Evolutionary conservation across 2,888 invertebrate genomes (phyloP).

Genomic region (Euzophera pinguis): DNA sequence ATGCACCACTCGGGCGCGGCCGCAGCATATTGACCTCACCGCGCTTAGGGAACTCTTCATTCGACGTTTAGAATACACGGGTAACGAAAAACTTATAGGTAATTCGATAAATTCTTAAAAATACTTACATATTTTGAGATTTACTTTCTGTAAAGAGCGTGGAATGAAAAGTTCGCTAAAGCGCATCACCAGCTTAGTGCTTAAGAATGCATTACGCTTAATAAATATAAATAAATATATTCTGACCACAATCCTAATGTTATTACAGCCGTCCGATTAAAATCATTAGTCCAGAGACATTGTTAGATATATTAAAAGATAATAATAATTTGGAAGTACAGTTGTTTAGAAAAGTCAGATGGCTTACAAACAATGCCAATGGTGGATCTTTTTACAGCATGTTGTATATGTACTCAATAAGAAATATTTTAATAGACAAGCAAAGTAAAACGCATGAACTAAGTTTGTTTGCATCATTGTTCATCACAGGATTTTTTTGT

Average conservation of each 20-base stretch:
- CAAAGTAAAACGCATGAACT: constrained; percentile 37
- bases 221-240: constrained; percentile 42
- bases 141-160: no score
- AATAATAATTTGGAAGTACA: neutral
- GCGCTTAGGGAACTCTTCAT: constrained; percentile 78
- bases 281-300: constrained; percentile 15
- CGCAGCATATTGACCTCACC: constrained; percentile 86
- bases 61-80: constrained; percentile 43
- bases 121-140: no score
- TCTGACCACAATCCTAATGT: constrained; percentile 50
- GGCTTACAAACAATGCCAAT: constrained; percentile 49
- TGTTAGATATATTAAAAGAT: constrained; percentile 1
- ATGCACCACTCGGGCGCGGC: constrained; percentile 85
- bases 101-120: no score
- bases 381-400: constrained; percentile 50
- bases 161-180: constrained; percentile 75
- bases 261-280: constrained; percentile 57
- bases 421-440: constrained; percentile 45
- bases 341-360: constrained; percentile 32
- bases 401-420: constrained; percentile 31
- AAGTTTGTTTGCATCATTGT: constrained; percentile 40
- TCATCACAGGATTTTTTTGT: constrained; percentile 44
- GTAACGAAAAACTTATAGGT: neutral
- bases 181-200: constrained; percentile 45
- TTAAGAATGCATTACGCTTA: constrained; percentile 66